Percentiles rank a stretch among this genome's conserved stretches.
phyloP scores from a whole-genome alignment of 53 echinoderm and acorn worm genomes.

The Patiria pectinifera region DNA sequence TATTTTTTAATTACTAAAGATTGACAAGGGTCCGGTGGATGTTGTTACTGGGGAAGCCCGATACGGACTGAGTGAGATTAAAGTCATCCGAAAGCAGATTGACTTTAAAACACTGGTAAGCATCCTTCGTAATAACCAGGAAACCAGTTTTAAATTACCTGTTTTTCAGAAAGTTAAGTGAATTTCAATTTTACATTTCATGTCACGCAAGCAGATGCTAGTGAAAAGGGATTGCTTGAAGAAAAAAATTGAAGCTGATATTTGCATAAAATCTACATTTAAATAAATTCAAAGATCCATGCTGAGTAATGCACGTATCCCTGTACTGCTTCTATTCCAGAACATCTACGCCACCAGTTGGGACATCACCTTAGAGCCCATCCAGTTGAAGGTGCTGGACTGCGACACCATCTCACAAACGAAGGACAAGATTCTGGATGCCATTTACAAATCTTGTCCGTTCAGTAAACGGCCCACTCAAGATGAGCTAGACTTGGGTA shows the following conservation, averaged over 20 bases:
- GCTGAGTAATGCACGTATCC: not conserved
- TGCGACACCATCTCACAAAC: conserved; percentile 93
- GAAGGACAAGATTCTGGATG: conserved; percentile 95
- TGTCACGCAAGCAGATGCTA: too few species aligned
- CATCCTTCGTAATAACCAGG: too few species aligned
- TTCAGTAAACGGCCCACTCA: conserved; percentile 85
- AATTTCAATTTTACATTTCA: too few species aligned
- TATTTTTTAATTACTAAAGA: not conserved
- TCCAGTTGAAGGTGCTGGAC: conserved; percentile 87
- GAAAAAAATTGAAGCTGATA: too few species aligned
- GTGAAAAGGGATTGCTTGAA: too few species aligned
- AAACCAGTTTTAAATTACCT: too few species aligned
- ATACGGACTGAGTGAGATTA: conserved; percentile 93
- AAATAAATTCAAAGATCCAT: not conserved
- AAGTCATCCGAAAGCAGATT: conserved; percentile 93
- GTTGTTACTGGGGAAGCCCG: conserved; percentile 89
- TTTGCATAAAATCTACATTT: too few species aligned
- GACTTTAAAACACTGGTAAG: conserved; percentile 91
- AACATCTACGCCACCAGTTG: conserved; percentile 84
- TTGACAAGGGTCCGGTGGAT: conserved; percentile 94
- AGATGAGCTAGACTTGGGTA: conserved; percentile 88
- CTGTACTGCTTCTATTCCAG: conserved; percentile 51
- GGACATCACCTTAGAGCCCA: conserved; percentile 77
- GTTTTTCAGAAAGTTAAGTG: too few species aligned
- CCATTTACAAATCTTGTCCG: conserved; percentile 86